A percentile compares a stretch with the other conserved stretches of the same genome.
phyloP scores from a whole-genome alignment of 2,113 vertebrate genomes.

The Hydrolagus affinis region DNA sequence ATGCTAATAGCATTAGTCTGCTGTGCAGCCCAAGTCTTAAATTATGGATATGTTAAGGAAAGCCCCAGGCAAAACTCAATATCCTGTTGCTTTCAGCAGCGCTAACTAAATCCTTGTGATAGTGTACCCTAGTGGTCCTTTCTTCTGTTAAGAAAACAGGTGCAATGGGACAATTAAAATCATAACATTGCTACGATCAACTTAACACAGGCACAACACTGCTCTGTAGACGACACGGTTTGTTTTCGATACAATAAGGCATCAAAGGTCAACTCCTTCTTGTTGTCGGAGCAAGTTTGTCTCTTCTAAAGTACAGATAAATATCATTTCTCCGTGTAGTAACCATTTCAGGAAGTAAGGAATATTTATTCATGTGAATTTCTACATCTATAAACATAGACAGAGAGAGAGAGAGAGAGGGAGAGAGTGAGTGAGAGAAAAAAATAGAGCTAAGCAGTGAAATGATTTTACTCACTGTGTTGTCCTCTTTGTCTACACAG shows the following conservation, averaged over 20 bases:
- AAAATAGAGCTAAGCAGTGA: not conserved
- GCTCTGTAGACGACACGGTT: not conserved
- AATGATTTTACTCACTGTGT: conserved; percentile 55
- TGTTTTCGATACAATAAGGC: not conserved
- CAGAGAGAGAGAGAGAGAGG: no score
- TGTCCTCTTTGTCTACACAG: conserved; percentile 61
- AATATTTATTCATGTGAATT: not conserved
- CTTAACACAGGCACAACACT: conserved; percentile 15
- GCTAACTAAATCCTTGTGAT: not conserved
- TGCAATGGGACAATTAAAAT: conserved; percentile 16
- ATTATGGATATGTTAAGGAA: not conserved
- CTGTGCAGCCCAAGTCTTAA: not conserved
- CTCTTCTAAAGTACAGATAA: conserved; percentile 6
- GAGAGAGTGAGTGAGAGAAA: no score
- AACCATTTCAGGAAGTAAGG: not conserved
- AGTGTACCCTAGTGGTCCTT: not conserved
- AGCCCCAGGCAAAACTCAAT: conserved; percentile 12
- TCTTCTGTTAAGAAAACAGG: not conserved
- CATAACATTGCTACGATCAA: not conserved
- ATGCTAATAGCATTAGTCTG: not conserved
- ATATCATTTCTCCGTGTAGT: not conserved
- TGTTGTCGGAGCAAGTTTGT: not conserved
- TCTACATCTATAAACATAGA: no score
- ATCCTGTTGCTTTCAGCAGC: not conserved
- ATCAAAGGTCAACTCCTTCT: not conserved